phyloP scores from a whole-genome alignment of 1,140 invertebrate genomes.

The Artemia franciscana region DNA sequence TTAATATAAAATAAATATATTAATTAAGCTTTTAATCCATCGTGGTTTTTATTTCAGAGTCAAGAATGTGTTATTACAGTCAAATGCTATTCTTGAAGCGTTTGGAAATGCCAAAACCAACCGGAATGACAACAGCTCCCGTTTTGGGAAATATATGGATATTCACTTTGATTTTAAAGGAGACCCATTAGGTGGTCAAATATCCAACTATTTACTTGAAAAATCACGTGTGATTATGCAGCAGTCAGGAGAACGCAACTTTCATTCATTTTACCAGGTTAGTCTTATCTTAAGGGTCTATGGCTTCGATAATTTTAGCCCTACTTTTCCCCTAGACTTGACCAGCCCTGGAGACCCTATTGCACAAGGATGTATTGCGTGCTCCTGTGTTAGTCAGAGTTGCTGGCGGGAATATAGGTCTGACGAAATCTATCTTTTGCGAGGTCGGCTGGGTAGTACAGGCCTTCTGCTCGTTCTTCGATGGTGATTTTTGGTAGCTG shows the following conservation, averaged over 20 bases:
- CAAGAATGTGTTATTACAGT: conserved; percentile 87
- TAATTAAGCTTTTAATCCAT: conserved; percentile 4
- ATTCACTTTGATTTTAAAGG: conserved; percentile 98
- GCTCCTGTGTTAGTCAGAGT: too few species aligned
- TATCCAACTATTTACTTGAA: conserved; percentile 87
- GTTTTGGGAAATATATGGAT: conserved; percentile 98
- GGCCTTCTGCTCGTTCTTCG: too few species aligned
- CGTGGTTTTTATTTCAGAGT: conserved; percentile 35
- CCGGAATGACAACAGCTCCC: conserved; percentile 86
- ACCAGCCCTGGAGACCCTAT: too few species aligned
- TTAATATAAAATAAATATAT: background rate
- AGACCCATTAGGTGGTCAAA: conserved; percentile 84
- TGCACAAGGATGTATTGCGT: too few species aligned
- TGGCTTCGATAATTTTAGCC: too few species aligned
- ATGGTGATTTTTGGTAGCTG: too few species aligned
- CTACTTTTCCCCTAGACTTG: too few species aligned
- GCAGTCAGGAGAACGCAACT: conserved; percentile 81
- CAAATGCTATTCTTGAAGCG: conserved; percentile 82
- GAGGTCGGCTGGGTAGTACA: too few species aligned
- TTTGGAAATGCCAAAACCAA: conserved; percentile 97
- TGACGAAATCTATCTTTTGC: too few species aligned
- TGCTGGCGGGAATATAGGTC: too few species aligned
- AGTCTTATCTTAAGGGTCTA: too few species aligned
- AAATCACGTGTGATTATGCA: conserved; percentile 85
- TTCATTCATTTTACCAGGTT: conserved; percentile 94